Evolutionary conservation across 2,888 invertebrate genomes (phyloP).

Genomic region (Ethmia dodecea): DNA sequence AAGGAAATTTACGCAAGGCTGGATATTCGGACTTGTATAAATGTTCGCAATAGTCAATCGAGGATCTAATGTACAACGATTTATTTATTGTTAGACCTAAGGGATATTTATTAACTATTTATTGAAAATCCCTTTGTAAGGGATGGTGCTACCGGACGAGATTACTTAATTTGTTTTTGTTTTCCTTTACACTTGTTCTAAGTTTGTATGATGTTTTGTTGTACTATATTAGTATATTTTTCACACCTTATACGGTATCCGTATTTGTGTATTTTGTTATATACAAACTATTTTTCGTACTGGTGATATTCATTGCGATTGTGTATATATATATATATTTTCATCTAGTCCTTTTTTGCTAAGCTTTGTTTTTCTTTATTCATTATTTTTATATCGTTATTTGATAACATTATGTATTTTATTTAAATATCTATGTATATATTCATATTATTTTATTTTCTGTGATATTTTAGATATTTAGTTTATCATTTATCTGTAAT

Average conservation of each 20-base stretch:
- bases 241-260: slow-evolving; percentile 67
- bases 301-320: slow-evolving; percentile 18
- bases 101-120: slow-evolving; percentile 60
- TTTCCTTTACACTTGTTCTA: slow-evolving; percentile 60
- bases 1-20: slow-evolving; percentile 26
- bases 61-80: slow-evolving; percentile 25
- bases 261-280: slow-evolving; percentile 67
- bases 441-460: slow-evolving; percentile 4
- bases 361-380: slow-evolving; percentile 31
- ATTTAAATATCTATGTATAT: slow-evolving; percentile 6
- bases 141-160: slow-evolving; percentile 29
- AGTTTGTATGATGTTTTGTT: slow-evolving; percentile 62
- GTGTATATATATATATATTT: slow-evolving; percentile 28
- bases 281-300: slow-evolving; percentile 31
- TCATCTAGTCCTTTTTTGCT: slow-evolving; percentile 55
- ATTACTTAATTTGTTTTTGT: slow-evolving; percentile 49
- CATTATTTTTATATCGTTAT: slow-evolving; percentile 17
- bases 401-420: slow-evolving; percentile 17
- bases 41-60: slow-evolving; percentile 21
- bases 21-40: slow-evolving; percentile 31
- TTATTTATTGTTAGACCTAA: slow-evolving; percentile 59
- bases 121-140: slow-evolving; percentile 56
- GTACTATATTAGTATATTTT: slow-evolving; percentile 66
- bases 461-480: slow-evolving; percentile 9
- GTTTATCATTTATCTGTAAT: slow-evolving; percentile 7